Base-by-base conservation (phyloP, 2,888 invertebrate genomes). In the Euproctis similis region DNA sequence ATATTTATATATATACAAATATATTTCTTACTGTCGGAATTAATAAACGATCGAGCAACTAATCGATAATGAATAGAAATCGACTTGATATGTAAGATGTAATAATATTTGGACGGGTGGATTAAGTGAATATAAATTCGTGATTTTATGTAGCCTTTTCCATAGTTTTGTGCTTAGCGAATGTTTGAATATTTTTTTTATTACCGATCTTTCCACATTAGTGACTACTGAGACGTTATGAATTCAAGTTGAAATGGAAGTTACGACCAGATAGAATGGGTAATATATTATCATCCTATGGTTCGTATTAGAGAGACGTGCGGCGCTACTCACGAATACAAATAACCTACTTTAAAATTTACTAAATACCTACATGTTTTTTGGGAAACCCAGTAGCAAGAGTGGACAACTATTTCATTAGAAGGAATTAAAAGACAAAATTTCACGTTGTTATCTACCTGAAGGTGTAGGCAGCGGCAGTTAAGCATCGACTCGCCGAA, bases 21-120 rank as follows among this genome's bases (percentile, higher is more conserved):
- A 50, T 50, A 57, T 51, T 61, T 57, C 53, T 48, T 53, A 52
- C 51, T 40, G 39, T 36, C 51, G 50, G 51, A 45, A 55, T 59
- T 67, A 51, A 62, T 56, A 60, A 64, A 61, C 53, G 48, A 59
- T 59, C 53, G 50, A 35, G 49, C 45, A n/a, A 60, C 62, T 67
- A 68, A 72, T 69, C 61, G 71, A 56, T 66, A 47, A 40, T 63
- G 75, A 75, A 75, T 77, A 71, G 62, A 42, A 75, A 76, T 75
- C 44, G 62, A 63, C 46, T 53, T 52, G 41, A 60, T 55, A 60
- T 61, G 53, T 53, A 52, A 50, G 39, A 53, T 25, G 55, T 58
- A 59, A 59, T n/a, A n/a, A n/a, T 62, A 62, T 65, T 66, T 53
- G 48, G 58, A 59, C 48, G 50, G 54, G 65, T 59, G 60, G 59